Percentiles rank a stretch among this genome's conserved stretches.
Conservation (phyloP, 2,888 invertebrate genomes). For the Melolontha melolontha region DNA sequence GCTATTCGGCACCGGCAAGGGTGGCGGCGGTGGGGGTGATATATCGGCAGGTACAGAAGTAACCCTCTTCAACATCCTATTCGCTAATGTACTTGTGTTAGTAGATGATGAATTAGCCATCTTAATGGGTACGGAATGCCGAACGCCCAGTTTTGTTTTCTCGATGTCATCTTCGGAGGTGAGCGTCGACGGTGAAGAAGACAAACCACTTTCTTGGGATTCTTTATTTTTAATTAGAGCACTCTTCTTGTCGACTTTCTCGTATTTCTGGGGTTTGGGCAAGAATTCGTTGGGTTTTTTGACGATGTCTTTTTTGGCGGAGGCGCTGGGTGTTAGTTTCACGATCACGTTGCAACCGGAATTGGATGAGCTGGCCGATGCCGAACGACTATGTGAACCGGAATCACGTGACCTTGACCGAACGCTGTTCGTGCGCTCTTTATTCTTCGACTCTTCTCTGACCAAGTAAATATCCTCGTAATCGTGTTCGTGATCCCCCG, state of each 20-base stretch:
- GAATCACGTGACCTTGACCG: constrained; percentile 68
- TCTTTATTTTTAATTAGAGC: constrained; percentile 49
- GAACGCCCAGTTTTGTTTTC: constrained; percentile 59
- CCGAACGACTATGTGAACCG: constrained; percentile 81
- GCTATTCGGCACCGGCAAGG: constrained; percentile 67
- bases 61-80: constrained; percentile 68
- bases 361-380: constrained; percentile 64
- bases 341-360: constrained; percentile 63
- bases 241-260: constrained; percentile 56
- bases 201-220: constrained; percentile 60
- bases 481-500: constrained; percentile 74
- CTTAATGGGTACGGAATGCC: constrained; percentile 60
- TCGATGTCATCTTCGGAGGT: constrained; percentile 60
- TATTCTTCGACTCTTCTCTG: constrained; percentile 68
- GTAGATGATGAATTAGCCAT: constrained; percentile 43
- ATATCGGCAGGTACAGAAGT: constrained; percentile 70
- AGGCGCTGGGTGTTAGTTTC: constrained; percentile 54
- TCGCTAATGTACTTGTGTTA: constrained; percentile 33
- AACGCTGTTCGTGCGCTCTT: constrained; percentile 49
- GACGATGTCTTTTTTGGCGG: constrained; percentile 43
- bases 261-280: constrained; percentile 62
- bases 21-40: constrained; percentile 76
- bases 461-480: constrained; percentile 87
- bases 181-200: constrained; percentile 63
- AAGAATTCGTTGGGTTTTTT: constrained; percentile 61